Percentiles rank a stretch among this genome's conserved stretches.
phyloP scores from a whole-genome alignment of 2,888 invertebrate species.

The Zonitis immaculata region DNA sequence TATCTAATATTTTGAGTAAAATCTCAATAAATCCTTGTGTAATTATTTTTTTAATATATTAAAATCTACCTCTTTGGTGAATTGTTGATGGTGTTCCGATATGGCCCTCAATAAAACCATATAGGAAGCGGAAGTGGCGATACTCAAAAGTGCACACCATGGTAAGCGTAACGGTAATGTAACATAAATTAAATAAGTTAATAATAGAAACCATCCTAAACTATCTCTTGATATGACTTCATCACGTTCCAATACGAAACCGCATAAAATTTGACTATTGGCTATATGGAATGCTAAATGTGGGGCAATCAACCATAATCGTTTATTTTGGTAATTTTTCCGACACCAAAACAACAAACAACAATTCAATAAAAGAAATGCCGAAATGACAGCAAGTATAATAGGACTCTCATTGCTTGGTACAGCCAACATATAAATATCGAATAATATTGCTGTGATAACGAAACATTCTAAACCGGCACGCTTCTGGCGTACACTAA shows the following conservation, averaged over 20 bases:
- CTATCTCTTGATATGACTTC: slow-evolving; percentile 60
- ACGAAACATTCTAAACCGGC: slow-evolving; percentile 67
- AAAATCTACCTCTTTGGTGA: slow-evolving; percentile 1
- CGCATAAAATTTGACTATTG: slow-evolving; percentile 57
- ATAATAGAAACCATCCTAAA: slow-evolving; percentile 66
- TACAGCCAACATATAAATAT: slow-evolving; percentile 57
- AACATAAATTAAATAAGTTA: slow-evolving; percentile 69
- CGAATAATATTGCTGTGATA: slow-evolving; percentile 61
- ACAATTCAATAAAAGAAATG: slow-evolving; percentile 45
- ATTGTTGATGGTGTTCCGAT: background rate
- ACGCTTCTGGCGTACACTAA: slow-evolving; percentile 66
- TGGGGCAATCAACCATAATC: slow-evolving; percentile 56
- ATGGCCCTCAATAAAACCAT: slow-evolving; percentile 51
- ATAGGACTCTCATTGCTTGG: slow-evolving; percentile 51
- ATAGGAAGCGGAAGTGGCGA: slow-evolving; percentile 59
- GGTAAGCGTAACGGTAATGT: slow-evolving; percentile 65
- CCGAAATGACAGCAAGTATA: slow-evolving; percentile 42
- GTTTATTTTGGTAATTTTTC: slow-evolving; percentile 36
- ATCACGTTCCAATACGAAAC: slow-evolving; percentile 58
- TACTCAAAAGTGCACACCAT: slow-evolving; percentile 58
- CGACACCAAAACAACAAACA: slow-evolving; percentile 45
- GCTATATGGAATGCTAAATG: slow-evolving; percentile 63
- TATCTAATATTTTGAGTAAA: background rate
- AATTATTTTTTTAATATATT: too few species aligned
- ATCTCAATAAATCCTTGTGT: too few species aligned